Percentiles rank a stretch among this genome's conserved stretches.
phyloP scores from a whole-genome alignment of 2,888 invertebrate species.

The Drosophila lacicola region DNA sequence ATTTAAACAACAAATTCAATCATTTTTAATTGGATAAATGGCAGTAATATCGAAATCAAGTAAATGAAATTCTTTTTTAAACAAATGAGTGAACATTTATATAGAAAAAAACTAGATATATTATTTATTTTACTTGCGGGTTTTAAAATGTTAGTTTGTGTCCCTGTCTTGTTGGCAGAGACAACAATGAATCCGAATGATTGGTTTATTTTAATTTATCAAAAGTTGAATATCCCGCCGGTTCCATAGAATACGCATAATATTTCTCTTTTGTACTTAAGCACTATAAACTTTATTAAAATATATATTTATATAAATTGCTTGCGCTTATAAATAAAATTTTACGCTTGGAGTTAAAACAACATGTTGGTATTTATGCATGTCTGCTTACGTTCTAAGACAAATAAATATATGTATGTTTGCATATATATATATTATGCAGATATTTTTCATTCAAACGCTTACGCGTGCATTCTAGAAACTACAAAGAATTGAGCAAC shows the following conservation, averaged over 20 bases:
- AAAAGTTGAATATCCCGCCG: neutral
- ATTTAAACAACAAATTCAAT: too few species aligned
- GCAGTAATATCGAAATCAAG: too few species aligned
- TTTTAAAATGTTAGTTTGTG: too few species aligned
- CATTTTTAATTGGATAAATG: too few species aligned
- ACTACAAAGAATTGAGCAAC: conserved; percentile 74
- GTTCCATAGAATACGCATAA: neutral
- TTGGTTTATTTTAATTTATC: too few species aligned
- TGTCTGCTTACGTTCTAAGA: conserved; percentile 53
- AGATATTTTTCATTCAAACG: conserved; percentile 23
- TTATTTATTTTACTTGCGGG: too few species aligned
- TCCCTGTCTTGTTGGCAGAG: too few species aligned
- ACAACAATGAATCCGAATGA: too few species aligned
- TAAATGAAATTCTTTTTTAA: too few species aligned
- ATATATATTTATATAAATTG: conserved; percentile 77
- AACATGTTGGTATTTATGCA: conserved; percentile 53
- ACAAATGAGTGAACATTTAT: too few species aligned
- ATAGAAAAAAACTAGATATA: too few species aligned
- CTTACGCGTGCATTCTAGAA: conserved; percentile 33
- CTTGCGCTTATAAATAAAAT: conserved; percentile 70
- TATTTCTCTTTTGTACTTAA: conserved; percentile 43
- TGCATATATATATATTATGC: conserved; percentile 35
- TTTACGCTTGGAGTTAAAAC: conserved; percentile 70
- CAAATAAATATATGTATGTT: conserved; percentile 64
- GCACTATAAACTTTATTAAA: conserved; percentile 76